Percentiles rank a stretch among this genome's conserved stretches.
Conservation (phyloP, 2,797 vertebrate species). For the Catostomus latipinnis region DNA sequence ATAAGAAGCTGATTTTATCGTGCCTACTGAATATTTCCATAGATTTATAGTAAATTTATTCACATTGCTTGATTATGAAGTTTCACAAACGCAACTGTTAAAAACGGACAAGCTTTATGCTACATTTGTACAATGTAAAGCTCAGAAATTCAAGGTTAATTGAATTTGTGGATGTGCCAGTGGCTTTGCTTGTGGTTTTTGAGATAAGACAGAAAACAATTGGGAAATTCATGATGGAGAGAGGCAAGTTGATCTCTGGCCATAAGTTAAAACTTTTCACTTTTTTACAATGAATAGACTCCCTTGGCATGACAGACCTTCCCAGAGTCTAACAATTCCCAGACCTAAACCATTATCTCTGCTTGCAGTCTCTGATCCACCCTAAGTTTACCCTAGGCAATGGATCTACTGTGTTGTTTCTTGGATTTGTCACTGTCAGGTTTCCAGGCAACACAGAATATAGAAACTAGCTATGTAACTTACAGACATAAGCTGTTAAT, state of each 20-base stretch:
- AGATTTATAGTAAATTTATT: neutral
- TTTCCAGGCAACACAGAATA: slow-evolving; percentile 42
- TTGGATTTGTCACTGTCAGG: slow-evolving; percentile 24
- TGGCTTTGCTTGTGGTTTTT: neutral
- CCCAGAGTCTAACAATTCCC: neutral
- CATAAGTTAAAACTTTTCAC: slow-evolving; percentile 12
- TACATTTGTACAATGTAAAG: slow-evolving; percentile 8
- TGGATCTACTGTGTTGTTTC: slow-evolving; percentile 11
- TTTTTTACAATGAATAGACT: neutral
- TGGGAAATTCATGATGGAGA: neutral
- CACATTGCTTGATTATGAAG: neutral
- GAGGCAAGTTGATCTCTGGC: slow-evolving; percentile 10
- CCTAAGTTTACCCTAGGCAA: slow-evolving; percentile 5
- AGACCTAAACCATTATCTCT: neutral
- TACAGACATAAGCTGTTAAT: slow-evolving; percentile 25
- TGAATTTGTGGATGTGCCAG: slow-evolving; percentile 5
- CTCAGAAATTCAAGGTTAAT: neutral
- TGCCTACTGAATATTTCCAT: neutral
- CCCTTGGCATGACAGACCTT: slow-evolving; percentile 1
- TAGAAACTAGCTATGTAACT: slow-evolving; percentile 1
- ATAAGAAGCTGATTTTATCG: neutral
- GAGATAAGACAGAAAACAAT: neutral
- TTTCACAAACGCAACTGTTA: no score
- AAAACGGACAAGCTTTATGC: neutral
- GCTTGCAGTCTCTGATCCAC: neutral